Conservation (phyloP, 2,113 vertebrate species). For the Pagrus major region DNA sequence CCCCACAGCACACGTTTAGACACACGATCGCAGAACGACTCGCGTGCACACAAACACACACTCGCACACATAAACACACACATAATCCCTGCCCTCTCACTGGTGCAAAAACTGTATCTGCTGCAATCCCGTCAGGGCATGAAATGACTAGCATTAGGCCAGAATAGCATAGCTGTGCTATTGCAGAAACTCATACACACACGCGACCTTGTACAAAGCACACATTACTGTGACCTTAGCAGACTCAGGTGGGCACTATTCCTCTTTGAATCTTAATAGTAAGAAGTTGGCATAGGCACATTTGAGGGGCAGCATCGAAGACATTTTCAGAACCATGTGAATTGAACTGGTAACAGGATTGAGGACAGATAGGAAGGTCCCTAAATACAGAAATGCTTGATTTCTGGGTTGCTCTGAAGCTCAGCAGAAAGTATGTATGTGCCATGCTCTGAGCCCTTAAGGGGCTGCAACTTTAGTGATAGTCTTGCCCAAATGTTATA, state of each 20-base stretch:
- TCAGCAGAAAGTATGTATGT: constrained; percentile 31
- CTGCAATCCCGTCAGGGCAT: constrained; percentile 77
- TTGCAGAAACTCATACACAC: constrained; percentile 57
- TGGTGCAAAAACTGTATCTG: constrained; percentile 72
- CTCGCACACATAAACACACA: constrained; percentile 55
- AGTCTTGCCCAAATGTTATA: constrained; percentile 45
- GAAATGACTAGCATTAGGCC: constrained; percentile 80
- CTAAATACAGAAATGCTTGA: constrained; percentile 41
- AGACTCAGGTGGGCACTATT: constrained; percentile 39
- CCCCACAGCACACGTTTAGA: constrained; percentile 67
- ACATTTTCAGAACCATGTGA: constrained; percentile 26
- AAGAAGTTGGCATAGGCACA: constrained; percentile 27
- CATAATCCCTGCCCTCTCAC: constrained; percentile 67
- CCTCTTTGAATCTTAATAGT: constrained; percentile 51
- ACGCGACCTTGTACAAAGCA: constrained; percentile 33
- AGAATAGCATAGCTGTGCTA: constrained; percentile 57
- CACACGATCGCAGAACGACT: constrained; percentile 49
- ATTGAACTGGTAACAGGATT: constrained; percentile 58
- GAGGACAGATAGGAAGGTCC: constrained; percentile 40
- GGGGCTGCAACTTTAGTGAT: constrained; percentile 26
- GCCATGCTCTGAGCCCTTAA: constrained; percentile 46
- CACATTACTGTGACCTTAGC: constrained; percentile 47
- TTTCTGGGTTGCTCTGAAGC: constrained; percentile 37
- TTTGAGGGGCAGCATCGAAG: constrained; percentile 42
- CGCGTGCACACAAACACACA: constrained; percentile 34